phyloP scores from a whole-genome alignment of 2,888 invertebrate species.

The Conchocele bisecta region DNA sequence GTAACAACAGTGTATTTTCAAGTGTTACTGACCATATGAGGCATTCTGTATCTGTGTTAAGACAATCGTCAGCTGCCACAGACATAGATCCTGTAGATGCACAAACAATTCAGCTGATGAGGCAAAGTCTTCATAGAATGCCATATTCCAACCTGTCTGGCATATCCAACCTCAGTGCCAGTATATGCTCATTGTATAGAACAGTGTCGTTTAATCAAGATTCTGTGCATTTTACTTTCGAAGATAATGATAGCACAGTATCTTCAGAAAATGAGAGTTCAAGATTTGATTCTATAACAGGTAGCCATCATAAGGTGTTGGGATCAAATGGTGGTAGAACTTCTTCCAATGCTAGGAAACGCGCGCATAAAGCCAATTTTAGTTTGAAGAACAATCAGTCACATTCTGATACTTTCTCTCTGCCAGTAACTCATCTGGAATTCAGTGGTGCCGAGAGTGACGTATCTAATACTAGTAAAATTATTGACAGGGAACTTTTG shows the following conservation, averaged over 20 bases:
- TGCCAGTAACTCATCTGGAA: background rate
- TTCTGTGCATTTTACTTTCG: conserved; percentile 38
- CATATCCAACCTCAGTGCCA: too few species aligned
- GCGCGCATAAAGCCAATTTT: too few species aligned
- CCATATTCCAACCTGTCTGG: background rate
- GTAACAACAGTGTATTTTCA: conserved; percentile 34
- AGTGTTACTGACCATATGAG: conserved; percentile 56
- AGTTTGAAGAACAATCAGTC: too few species aligned
- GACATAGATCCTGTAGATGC: too few species aligned
- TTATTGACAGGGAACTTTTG: conserved; percentile 28
- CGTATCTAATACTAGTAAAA: conserved; percentile 23
- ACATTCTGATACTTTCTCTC: background rate
- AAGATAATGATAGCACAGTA: too few species aligned
- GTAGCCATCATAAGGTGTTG: too few species aligned
- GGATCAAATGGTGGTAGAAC: too few species aligned
- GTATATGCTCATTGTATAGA: too few species aligned
- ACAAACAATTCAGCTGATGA: background rate
- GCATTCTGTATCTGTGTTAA: conserved; percentile 22
- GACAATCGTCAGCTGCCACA: too few species aligned
- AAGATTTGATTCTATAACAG: background rate
- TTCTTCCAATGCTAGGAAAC: too few species aligned
- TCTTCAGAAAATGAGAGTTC: conserved; percentile 5
- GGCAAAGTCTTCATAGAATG: background rate
- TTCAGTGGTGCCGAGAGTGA: background rate
- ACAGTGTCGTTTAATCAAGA: conserved; percentile 30